phyloP scores from a whole-genome alignment of 2,113 vertebrate genomes.

The Catharus minimus region DNA sequence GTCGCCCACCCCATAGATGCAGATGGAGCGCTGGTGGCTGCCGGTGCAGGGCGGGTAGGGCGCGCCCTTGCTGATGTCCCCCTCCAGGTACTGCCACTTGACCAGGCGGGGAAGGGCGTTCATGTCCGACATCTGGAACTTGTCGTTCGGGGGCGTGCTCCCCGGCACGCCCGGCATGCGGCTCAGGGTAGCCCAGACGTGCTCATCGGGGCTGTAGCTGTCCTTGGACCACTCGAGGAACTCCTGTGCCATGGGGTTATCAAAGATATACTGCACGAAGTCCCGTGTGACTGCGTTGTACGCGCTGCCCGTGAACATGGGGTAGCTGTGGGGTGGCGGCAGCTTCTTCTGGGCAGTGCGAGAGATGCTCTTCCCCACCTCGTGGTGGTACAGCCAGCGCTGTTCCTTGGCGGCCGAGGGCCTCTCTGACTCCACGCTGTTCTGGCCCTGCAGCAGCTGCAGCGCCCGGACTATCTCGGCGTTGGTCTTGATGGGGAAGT shows the following conservation, averaged over 20 bases:
- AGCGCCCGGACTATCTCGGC: slow-evolving; percentile 80
- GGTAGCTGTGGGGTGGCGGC: slow-evolving; percentile 76
- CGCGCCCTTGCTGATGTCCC: slow-evolving; percentile 77
- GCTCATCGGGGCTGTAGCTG: slow-evolving; percentile 91
- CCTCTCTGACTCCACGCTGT: slow-evolving; percentile 85
- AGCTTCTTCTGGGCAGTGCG: slow-evolving; percentile 43
- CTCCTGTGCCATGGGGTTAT: slow-evolving; percentile 43
- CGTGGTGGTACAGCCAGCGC: slow-evolving; percentile 81
- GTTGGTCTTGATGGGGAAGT: slow-evolving; percentile 95
- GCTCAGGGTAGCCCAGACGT: slow-evolving; percentile 91
- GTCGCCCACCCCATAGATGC: slow-evolving; percentile 87
- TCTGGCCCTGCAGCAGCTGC: slow-evolving; percentile 79
- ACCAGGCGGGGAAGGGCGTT: slow-evolving; percentile 80
- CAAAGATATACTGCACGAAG: slow-evolving; percentile 81
- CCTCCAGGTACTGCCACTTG: slow-evolving; percentile 82
- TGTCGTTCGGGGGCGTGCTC: slow-evolving; percentile 67
- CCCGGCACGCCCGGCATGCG: slow-evolving; percentile 84
- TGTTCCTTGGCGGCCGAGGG: slow-evolving; percentile 55
- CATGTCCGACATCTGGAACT: slow-evolving; percentile 87
- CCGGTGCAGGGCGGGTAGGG: slow-evolving; percentile 85
- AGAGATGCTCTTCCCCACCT: background rate
- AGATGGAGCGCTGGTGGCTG: slow-evolving; percentile 73
- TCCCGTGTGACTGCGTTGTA: slow-evolving; percentile 82
- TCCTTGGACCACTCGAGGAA: slow-evolving; percentile 89
- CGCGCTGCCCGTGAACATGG: slow-evolving; percentile 86